phyloP scores from a whole-genome alignment of 2,797 vertebrate species.

The Hydrolagus colliei region DNA sequence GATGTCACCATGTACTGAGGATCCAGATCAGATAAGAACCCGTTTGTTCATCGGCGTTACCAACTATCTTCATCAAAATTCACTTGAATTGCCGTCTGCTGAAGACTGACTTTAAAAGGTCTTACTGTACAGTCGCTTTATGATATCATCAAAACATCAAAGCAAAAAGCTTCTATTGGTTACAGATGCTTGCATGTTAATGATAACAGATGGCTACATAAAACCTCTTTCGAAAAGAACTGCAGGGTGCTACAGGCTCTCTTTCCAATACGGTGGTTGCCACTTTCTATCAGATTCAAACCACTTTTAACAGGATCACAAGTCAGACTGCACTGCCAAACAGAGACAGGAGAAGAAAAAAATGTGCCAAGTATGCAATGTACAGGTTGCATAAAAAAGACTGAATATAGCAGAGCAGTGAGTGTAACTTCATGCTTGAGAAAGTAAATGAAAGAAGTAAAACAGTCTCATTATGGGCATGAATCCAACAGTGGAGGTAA shows the following conservation, averaged over 20 bases:
- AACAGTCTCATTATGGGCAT: not conserved
- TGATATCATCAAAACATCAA: slow-evolving; percentile 22
- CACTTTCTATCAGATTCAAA: slow-evolving; percentile 13
- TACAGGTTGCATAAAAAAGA: not conserved
- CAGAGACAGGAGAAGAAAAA: not conserved
- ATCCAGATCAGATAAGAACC: not conserved
- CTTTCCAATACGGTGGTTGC: not conserved
- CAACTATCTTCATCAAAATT: slow-evolving; percentile 2
- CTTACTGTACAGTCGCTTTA: not conserved
- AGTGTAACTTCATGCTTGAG: not conserved
- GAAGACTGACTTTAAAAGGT: slow-evolving; percentile 13
- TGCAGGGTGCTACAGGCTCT: not conserved
- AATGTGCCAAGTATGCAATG: not conserved
- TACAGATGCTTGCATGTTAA: slow-evolving; percentile 24
- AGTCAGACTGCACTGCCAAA: slow-evolving; percentile 1
- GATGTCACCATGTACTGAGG: not conserved
- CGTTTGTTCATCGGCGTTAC: not conserved
- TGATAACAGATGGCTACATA: slow-evolving; percentile 21
- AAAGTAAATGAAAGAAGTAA: not conserved
- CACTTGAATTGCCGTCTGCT: not conserved
- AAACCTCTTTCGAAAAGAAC: slow-evolving; percentile 18
- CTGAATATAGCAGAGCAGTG: not conserved
- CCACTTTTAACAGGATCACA: not conserved
- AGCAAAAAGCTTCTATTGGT: slow-evolving; percentile 20
- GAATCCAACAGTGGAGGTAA: not conserved